These are phyloP conservation scores for Chelon labrosus DNA, from an alignment of 2,797 vertebrate species.

Conservation along the genomic window DNA sequence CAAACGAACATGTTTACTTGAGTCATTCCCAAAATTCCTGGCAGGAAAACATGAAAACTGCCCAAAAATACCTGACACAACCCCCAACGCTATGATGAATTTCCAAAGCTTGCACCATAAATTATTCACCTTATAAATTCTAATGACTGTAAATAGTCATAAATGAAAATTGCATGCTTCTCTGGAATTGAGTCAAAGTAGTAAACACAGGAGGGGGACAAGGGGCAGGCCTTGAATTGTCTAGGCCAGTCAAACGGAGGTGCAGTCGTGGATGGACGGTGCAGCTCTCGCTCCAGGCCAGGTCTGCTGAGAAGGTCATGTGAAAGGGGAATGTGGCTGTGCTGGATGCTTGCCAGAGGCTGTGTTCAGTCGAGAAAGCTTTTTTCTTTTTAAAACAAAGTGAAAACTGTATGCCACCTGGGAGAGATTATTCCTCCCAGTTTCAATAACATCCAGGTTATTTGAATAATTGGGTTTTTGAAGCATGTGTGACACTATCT, in stretches of 20 bases:
- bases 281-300: conserved; percentile 54
- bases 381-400: conserved; percentile 64
- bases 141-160: conserved; percentile 46
- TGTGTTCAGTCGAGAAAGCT: conserved; percentile 42
- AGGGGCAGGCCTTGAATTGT: conserved; percentile 62
- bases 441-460: conserved; percentile 40
- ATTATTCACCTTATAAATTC: too few relatives aligned
- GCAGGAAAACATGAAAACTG: not conserved
- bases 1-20: too few relatives aligned
- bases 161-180: conserved; percentile 61
- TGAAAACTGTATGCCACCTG: conserved; percentile 62
- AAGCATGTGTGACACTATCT: conserved; percentile 40
- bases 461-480: conserved; percentile 60
- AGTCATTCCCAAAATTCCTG: too few relatives aligned
- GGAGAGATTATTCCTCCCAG: conserved; percentile 49
- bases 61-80: conserved; percentile 14
- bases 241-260: conserved; percentile 61
- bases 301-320: conserved; percentile 72
- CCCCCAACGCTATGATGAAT: not conserved
- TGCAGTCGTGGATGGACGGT: conserved; percentile 52
- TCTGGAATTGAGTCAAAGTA: conserved; percentile 64
- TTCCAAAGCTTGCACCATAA: conserved; percentile 24
- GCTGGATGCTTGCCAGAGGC: conserved; percentile 65
- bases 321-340: conserved; percentile 74
- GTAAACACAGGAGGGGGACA: conserved; percentile 47